Percentiles rank a stretch among this genome's conserved stretches.
These are phyloP conservation scores for Falco biarmicus DNA, from an alignment of 2,797 vertebrate species.

Conservation along the genomic window DNA sequence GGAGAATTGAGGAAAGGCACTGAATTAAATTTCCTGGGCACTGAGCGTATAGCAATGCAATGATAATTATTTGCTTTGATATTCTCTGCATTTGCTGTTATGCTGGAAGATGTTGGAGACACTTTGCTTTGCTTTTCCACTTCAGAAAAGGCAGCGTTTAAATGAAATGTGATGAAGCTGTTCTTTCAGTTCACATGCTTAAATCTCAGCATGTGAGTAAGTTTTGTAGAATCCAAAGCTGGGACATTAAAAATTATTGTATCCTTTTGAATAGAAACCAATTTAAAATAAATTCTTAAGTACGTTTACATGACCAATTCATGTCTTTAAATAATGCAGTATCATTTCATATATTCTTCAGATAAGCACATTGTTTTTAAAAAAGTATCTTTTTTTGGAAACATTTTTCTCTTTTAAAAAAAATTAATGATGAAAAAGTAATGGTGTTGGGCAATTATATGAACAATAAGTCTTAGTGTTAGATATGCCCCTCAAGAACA, in stretches of 20 bases:
- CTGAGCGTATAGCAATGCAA: background rate
- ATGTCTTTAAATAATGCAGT: background rate
- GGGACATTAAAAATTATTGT: background rate
- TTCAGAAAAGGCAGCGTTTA: background rate
- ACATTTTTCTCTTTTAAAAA: background rate
- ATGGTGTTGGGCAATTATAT: background rate
- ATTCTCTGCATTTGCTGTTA: background rate
- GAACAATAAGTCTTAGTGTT: background rate
- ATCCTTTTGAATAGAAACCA: background rate
- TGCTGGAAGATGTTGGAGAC: background rate
- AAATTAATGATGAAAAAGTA: background rate
- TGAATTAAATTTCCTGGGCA: background rate
- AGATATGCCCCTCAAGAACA: background rate
- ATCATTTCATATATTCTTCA: background rate
- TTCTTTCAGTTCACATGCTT: background rate
- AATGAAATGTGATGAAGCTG: background rate
- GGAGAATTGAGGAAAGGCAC: background rate
- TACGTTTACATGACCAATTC: background rate
- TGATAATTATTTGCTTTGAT: background rate
- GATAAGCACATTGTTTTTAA: background rate
- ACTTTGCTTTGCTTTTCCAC: background rate
- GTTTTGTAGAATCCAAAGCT: background rate
- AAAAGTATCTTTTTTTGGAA: rapidly evolving
- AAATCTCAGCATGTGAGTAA: background rate
- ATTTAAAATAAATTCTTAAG: background rate